Evolutionary conservation across 2,888 invertebrate genomes (phyloP), one percentile per base, ranked within the genome.

Genomic region (Machimus atricapillus): DNA sequence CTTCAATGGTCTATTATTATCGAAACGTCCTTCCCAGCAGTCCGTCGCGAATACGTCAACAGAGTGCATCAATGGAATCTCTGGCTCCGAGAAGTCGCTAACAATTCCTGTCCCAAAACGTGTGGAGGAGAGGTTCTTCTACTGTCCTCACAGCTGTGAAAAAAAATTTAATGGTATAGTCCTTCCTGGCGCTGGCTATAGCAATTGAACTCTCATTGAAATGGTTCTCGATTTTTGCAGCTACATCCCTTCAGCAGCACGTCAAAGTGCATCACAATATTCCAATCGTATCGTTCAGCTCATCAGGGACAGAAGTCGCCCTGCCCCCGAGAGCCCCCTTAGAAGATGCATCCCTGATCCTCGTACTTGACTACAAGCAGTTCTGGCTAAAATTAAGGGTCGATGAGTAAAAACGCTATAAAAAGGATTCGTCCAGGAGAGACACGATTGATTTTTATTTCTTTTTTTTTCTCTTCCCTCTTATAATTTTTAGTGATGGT

Each of bases 321-420:
- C 87, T 90, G 86, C 90, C 91, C 86, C 89, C 90, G 88, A 89
- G 88, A 40, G 88, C 89, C 77, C 90, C 90, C 34, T 89, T 91
- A 87, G 89, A 90, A 85, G 88, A 90, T 89, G 90, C 90, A 87
- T 88, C 89, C 74, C 87, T 90, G 85, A 89, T 90, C 87, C 88
- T 91, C 85, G 74, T 88, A 34, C 87, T 89, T 66, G 90, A 90
- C 82, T 88, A 89, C 87, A 90, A 89, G 87, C 88, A 89, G 83
- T 90, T 90, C 89, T 90, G 90, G 90, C 85, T 90, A 86, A 90
- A 90, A 89, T 88, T 90, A 89, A 89, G 87, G 88, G 87, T 89
- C 88, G 88, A 89, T 88, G 87, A 88, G 90, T 90, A 89, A 89
- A n/a, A 19, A 23, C 52, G 76, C 52, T 82, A 27, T 82, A 87